These are phyloP conservation scores for Galbula dea DNA, from an alignment of 2,113 vertebrate genomes.

Conservation along the genomic window DNA sequence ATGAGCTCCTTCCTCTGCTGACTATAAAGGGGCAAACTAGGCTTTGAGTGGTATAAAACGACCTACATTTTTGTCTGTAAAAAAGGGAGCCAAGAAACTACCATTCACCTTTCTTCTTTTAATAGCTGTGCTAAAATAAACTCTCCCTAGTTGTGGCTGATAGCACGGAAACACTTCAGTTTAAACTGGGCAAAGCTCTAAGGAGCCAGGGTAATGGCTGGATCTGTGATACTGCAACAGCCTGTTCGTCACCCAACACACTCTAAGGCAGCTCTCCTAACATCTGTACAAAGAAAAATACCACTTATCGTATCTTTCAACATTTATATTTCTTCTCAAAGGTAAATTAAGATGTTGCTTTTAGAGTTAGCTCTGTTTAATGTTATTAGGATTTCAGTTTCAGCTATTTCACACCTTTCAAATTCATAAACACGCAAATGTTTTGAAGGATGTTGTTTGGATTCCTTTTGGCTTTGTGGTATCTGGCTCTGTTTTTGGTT, in stretches of 20 bases:
- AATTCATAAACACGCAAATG: neutral
- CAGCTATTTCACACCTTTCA: constrained; percentile 37
- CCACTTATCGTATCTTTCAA: neutral
- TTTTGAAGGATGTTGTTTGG: constrained; percentile 32
- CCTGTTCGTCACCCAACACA: neutral
- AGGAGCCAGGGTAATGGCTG: neutral
- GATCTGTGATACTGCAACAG: neutral
- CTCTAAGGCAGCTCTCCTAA: neutral
- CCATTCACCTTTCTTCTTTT: neutral
- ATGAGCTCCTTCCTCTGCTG: neutral
- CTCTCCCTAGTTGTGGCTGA: neutral
- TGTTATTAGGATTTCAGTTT: neutral
- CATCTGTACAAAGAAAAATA: neutral
- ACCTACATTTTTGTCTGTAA: neutral
- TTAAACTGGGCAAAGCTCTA: neutral
- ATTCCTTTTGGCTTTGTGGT: constrained; percentile 18
- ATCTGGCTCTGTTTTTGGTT: constrained; percentile 40
- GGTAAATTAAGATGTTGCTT: constrained; percentile 10
- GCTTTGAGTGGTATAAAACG: neutral
- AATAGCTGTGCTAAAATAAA: neutral
- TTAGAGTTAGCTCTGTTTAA: constrained; percentile 1
- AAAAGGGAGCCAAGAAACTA: neutral
- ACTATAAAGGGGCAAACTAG: neutral
- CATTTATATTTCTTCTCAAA: constrained; percentile 13
- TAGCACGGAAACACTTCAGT: neutral